Percentiles rank a stretch among this genome's conserved stretches.
Conservation (phyloP, 2,113 vertebrate genomes). For the Mus spicilegus region DNA sequence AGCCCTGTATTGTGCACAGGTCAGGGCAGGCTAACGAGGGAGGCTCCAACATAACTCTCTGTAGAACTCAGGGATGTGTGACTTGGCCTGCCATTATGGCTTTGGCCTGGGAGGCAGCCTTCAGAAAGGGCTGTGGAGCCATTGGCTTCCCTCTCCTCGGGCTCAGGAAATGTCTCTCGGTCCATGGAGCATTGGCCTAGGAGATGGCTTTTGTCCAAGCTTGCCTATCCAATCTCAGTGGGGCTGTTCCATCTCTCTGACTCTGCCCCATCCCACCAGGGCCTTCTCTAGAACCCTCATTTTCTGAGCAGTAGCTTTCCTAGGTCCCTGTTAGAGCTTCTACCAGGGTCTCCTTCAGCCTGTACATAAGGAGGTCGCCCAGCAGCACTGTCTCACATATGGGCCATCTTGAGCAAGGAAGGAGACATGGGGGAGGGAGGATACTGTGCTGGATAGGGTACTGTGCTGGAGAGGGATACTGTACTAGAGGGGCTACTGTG, state of each 20-base stretch:
- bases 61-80: not conserved
- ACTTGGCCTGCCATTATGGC: not conserved
- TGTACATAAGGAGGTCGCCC: fast-evolving
- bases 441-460: too few species aligned
- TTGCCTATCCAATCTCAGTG: not conserved
- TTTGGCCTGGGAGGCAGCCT: not conserved
- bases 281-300: not conserved
- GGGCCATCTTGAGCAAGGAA: not conserved
- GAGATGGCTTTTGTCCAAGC: not conserved
- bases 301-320: not conserved
- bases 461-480: too few species aligned
- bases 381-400: not conserved
- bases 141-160: not conserved
- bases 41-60: not conserved
- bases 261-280: not conserved
- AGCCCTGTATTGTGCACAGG: not conserved
- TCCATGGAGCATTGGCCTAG: not conserved
- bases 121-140: not conserved
- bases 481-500: too few species aligned
- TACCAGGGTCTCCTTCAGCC: too few species aligned
- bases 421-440: fast-evolving
- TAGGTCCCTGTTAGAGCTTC: not conserved
- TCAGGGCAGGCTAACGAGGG: not conserved
- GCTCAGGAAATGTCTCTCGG: not conserved
- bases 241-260: too few species aligned